A percentile compares a stretch with the other conserved stretches of the same genome.
Conservation (phyloP, 2,113 vertebrate genomes). For the Okapia johnstoni region DNA sequence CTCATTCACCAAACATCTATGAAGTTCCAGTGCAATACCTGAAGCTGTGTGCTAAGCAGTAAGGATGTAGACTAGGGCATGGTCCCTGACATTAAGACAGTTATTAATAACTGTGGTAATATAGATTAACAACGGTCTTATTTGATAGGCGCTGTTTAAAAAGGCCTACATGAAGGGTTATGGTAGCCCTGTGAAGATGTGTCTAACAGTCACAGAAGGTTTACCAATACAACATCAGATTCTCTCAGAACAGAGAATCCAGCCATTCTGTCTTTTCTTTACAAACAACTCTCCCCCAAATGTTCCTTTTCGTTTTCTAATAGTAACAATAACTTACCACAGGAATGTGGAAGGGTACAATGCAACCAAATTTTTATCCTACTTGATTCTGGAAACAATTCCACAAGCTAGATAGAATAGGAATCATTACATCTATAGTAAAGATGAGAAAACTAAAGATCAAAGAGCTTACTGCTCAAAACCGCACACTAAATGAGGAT, state of each 20-base stretch:
- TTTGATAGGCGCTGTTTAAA: not conserved
- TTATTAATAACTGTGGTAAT: not conserved
- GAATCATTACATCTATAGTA: not conserved
- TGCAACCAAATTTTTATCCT: not conserved
- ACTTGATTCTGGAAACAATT: constrained; percentile 12
- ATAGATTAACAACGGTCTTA: not conserved
- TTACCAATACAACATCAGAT: not conserved
- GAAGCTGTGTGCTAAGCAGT: not conserved
- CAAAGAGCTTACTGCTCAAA: not conserved
- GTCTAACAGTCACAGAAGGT: not conserved
- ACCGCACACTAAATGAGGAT: not conserved
- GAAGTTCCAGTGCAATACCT: not conserved
- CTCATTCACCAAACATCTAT: not conserved
- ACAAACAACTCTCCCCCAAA: not conserved
- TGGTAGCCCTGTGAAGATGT: not conserved
- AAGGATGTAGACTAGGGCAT: not conserved
- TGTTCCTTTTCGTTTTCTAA: constrained; percentile 21
- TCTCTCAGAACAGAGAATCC: not conserved
- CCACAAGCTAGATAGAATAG: not conserved
- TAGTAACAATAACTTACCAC: not conserved
- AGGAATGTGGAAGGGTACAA: not conserved
- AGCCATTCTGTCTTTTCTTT: not conserved
- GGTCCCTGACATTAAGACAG: not conserved
- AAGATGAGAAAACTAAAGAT: constrained; percentile 8
- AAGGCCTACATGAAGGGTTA: not conserved